Evolutionary conservation across 2,888 invertebrate genomes (phyloP), one percentile per base, ranked within the genome.

Genomic region (Trichogramma dendrolimi): DNA sequence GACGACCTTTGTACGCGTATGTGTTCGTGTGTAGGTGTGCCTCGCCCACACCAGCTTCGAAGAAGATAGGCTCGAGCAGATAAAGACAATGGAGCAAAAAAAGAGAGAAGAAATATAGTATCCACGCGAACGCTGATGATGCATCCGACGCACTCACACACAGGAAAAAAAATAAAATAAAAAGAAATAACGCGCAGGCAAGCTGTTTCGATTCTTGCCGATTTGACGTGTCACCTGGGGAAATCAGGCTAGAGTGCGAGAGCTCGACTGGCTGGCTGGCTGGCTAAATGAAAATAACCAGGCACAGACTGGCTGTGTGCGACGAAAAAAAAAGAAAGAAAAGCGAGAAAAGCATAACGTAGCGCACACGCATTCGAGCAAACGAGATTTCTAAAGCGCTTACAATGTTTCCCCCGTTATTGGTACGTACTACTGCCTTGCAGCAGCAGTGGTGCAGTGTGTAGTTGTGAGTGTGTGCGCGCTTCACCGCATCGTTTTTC

Each of bases 211-310:
- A 65, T 62, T 50, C 54, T 49, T 54, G 58, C 27, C 59, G 57
- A 63, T 66, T 66, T 58, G 61, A 66, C 27, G 27, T 66, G 61
- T 66, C 66, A 43, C 27, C 66, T 63, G 48, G 66, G 66, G 63
- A 66, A 66, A 66, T 66, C 63, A 63, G 51, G 8, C 44, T 61
- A 48, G 56, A 61, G 61, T 61, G 66, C 58, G 58, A 66, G 60
- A 57, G 3, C 27, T 27, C 27, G 27, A 3, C 27, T 27, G 27
- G 27, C 27, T 27, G 27, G 14, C 14, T 14, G 14, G 27, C 27
- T 27, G 27, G 55, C 53, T 63, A 62, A 61, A 61, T 64, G 59
- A 60, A 63, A 66, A 63, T 60, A 63, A 48, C 54, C 50, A 52
- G 40, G 41, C 8, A n/a, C 11, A 49, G 4, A 14, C 8, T 4